Conservation (phyloP, 2,888 invertebrate genomes). For the Eulithis testata region DNA sequence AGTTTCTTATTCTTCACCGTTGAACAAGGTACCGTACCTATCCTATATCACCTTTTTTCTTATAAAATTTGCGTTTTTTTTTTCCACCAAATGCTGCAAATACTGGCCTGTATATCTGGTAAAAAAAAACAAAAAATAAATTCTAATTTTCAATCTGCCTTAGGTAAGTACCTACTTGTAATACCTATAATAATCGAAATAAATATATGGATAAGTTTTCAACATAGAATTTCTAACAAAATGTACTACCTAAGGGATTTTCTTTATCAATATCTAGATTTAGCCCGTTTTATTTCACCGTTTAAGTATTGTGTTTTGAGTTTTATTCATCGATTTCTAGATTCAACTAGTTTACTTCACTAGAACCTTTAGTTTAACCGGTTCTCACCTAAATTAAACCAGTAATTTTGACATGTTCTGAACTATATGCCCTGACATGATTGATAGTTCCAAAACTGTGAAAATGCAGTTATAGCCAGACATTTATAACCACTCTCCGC, state of each 20-base stretch:
- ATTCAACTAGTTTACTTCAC: background rate
- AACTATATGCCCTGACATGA: slow-evolving; percentile 49
- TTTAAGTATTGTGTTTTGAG: background rate
- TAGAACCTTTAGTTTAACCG: background rate
- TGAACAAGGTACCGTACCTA: slow-evolving; percentile 11
- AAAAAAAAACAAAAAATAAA: background rate
- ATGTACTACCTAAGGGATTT: no score
- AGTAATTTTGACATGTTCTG: slow-evolving; percentile 47
- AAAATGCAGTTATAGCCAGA: slow-evolving; percentile 45
- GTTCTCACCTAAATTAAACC: slow-evolving; percentile 23
- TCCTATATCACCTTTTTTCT: slow-evolving; percentile 2
- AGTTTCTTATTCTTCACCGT: slow-evolving; percentile 7
- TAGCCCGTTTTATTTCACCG: no score
- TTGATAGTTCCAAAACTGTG: slow-evolving; percentile 37
- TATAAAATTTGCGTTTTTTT: no score
- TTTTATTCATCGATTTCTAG: background rate
- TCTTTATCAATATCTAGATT: no score
- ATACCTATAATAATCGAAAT: no score
- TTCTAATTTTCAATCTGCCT: background rate
- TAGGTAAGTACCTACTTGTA: no score
- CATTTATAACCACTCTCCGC: background rate
- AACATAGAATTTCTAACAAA: no score
- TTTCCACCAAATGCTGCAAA: no score
- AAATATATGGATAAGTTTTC: no score
- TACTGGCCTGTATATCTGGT: no score